Percentiles rank a stretch among this genome's conserved stretches.
These are phyloP conservation scores for Papilio polytes DNA, from an alignment of 1,140 invertebrate genomes.

Conservation along the genomic window DNA sequence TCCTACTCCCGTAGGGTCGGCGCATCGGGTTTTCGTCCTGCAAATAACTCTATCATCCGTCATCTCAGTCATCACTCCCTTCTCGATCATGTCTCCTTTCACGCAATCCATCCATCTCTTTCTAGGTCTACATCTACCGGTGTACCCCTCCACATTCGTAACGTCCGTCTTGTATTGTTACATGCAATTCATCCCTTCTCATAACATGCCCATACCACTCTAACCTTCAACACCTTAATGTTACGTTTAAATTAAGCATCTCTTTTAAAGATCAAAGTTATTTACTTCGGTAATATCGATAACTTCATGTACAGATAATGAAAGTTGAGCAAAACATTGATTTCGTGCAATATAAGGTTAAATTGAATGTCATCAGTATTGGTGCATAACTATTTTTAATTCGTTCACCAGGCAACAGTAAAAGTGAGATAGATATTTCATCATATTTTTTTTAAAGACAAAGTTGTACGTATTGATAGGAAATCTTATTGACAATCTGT, in stretches of 20 bases:
- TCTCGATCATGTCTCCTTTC: too few species aligned
- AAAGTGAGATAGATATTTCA: constrained; percentile 53
- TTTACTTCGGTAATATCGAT: constrained; percentile 5
- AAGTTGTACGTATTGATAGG: constrained; percentile 46
- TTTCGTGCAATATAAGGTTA: constrained; percentile 24
- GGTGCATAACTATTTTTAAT: constrained; percentile 34
- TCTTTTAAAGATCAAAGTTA: not conserved
- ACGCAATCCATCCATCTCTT: too few species aligned
- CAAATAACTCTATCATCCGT: too few species aligned
- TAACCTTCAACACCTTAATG: too few species aligned
- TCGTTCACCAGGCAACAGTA: constrained; percentile 32
- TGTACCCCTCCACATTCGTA: too few species aligned
- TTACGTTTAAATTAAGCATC: not conserved
- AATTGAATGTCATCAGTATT: constrained; percentile 25
- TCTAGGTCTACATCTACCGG: too few species aligned
- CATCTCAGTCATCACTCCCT: too few species aligned
- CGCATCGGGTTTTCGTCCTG: too few species aligned
- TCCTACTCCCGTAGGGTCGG: too few species aligned
- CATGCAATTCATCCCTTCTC: too few species aligned
- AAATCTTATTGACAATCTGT: constrained; percentile 74
- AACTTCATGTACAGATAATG: not conserved
- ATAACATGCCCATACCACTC: too few species aligned
- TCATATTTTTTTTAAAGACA: constrained; percentile 62
- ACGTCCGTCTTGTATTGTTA: too few species aligned
- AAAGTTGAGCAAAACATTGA: constrained; percentile 7